Evolutionary conservation across 2,113 vertebrate genomes (phyloP).

Genomic region (Clupea harengus): DNA sequence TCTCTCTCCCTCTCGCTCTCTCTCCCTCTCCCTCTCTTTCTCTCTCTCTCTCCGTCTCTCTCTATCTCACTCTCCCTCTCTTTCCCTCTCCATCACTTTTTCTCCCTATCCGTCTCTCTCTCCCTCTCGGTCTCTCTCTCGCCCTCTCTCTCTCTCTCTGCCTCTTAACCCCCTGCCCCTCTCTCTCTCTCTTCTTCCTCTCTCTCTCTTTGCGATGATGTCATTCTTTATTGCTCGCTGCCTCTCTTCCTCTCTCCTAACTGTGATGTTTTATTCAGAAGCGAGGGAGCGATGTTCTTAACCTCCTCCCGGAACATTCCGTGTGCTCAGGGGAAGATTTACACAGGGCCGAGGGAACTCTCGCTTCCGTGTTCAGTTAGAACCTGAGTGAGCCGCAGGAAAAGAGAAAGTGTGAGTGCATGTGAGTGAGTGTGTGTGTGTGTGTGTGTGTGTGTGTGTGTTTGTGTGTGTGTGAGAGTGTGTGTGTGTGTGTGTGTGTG

Average conservation of each 20-base stretch:
- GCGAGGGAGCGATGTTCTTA: not conserved
- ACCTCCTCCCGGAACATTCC: not conserved
- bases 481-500: too few species aligned
- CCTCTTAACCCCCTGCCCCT: not conserved
- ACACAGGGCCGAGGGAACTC: not conserved
- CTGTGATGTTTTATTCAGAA: constrained; percentile 33
- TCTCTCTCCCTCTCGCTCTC: not conserved
- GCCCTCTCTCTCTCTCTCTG: not conserved
- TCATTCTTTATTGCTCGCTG: constrained; percentile 16
- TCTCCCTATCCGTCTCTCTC: not conserved
- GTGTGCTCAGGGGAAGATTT: constrained; percentile 5
- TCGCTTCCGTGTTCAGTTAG: not conserved
- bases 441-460: too few species aligned
- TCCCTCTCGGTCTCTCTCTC: not conserved
- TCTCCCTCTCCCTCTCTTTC: not conserved
- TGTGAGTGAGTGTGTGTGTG: too few species aligned
- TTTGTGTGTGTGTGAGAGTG: too few species aligned
- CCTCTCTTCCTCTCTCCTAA: not conserved
- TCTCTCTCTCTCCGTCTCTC: not conserved
- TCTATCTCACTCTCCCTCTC: not conserved
- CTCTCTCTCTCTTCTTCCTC: not conserved
- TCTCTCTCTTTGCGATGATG: not conserved
- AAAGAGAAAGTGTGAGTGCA: not conserved
- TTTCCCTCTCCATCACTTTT: not conserved
- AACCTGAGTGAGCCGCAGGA: not conserved